A percentile compares a stretch with the other conserved stretches of the same genome.
These are phyloP conservation scores for Orestias chungarensis DNA, from an alignment of 2,797 vertebrate species.

Conservation along the genomic window DNA sequence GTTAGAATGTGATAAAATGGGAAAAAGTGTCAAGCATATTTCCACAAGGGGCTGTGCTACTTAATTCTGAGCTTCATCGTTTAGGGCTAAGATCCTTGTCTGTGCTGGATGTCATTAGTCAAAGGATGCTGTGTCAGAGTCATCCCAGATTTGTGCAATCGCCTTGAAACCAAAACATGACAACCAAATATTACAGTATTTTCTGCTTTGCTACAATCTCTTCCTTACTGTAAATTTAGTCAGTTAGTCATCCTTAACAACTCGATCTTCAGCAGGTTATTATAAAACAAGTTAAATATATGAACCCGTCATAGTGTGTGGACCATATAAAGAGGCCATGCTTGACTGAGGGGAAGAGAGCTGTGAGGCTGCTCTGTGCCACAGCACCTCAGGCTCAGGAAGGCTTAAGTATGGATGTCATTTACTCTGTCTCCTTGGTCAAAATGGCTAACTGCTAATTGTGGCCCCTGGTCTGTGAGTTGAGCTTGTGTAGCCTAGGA, in stretches of 20 bases:
- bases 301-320: slow-evolving; percentile 44
- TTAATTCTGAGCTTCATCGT: slow-evolving; percentile 17
- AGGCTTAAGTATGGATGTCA: slow-evolving; percentile 79
- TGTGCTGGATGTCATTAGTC: slow-evolving; percentile 70
- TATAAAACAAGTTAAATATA: slow-evolving; percentile 66
- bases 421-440: slow-evolving; percentile 74
- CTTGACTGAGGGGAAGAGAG: slow-evolving; percentile 68
- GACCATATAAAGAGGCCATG: slow-evolving; percentile 71
- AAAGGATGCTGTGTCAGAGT: slow-evolving; percentile 63
- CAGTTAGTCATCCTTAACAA: slow-evolving; percentile 30
- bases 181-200: slow-evolving; percentile 63
- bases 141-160: slow-evolving; percentile 76
- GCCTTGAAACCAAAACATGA: slow-evolving; percentile 61
- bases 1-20: not conserved
- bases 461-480: slow-evolving; percentile 77
- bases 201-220: slow-evolving; percentile 56
- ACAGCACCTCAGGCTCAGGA: slow-evolving; percentile 75
- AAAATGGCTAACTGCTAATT: slow-evolving; percentile 80
- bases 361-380: slow-evolving; percentile 52
- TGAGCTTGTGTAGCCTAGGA: slow-evolving; percentile 70
- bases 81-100: slow-evolving; percentile 50
- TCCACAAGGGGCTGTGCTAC: not conserved
- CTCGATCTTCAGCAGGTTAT: slow-evolving; percentile 21
- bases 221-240: slow-evolving; percentile 57
- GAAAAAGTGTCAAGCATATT: not conserved